Evolutionary conservation across 2,113 vertebrate genomes (phyloP).

Genomic region (Menura novaehollandiae): DNA sequence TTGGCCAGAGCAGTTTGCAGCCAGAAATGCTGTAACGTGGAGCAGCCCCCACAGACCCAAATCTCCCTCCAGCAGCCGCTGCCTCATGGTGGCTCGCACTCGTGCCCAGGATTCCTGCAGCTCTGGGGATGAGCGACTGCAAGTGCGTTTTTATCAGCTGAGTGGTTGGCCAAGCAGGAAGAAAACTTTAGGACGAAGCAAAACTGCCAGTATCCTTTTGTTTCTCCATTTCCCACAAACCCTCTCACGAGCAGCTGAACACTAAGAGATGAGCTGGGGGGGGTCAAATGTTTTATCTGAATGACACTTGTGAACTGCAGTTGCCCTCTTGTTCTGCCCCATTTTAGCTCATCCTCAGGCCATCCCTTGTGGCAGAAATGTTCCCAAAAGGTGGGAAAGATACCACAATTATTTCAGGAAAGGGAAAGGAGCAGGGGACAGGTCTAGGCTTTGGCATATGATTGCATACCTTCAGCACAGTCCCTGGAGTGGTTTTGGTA

Average conservation of each 20-base stretch:
- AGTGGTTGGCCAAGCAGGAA: neutral
- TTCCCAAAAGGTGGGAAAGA: neutral
- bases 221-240: neutral
- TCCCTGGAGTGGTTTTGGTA: neutral
- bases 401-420: neutral
- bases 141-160: neutral
- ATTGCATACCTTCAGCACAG: neutral
- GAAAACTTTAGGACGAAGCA: neutral
- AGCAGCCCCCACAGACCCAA: neutral
- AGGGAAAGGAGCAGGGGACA: neutral
- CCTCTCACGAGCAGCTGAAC: neutral
- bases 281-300: neutral
- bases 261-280: neutral
- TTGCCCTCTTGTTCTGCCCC: neutral
- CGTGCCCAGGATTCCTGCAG: neutral
- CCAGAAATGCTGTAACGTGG: neutral
- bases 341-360: neutral
- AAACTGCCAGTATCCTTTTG: neutral
- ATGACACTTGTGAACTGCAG: neutral
- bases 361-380: neutral
- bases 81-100: accelerated
- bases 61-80: neutral
- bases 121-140: neutral
- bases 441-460: neutral
- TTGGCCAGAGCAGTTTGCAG: neutral